Base-by-base conservation (phyloP, 2,888 invertebrate species). In the Geophilus truncorum region DNA sequence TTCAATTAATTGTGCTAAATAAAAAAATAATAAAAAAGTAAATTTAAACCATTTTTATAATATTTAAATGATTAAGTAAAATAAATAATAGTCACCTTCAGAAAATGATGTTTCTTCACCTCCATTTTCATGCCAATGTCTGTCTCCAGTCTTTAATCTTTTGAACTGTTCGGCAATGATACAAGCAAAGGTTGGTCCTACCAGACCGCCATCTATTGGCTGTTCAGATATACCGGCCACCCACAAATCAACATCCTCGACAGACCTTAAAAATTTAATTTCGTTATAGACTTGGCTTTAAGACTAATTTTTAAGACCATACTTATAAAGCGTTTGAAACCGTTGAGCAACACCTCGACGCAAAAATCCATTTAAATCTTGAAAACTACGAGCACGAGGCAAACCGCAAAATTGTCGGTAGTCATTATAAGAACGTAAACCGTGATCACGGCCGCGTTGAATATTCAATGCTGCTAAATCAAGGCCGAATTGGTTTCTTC, bases 1-100 rank as follows among this genome's bases (percentile, higher is more conserved):
- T 87, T 93, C 92, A 75, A 88, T 86, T 78, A 94, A 87, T 88
- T 94, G 93, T 81, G 87, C 92, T 92, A n/a, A n/a, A n/a, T n/a
- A n/a, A n/a, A n/a, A n/a, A n/a, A n/a, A n/a, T n/a, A n/a, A 85
- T 32, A 87, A 87, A 82, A 82, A 75, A 82, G 82, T 77, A 36
- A 70, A 80, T 28, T 78, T 23, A 45, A n/a, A 6, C 25, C n/a
- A 6, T 23, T 2, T 25, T 7, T 25, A 70, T 5, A 25, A 12
- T 7, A 9, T 70, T 12, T 10, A 25, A 10, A 25, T 70, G 1
- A 23, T 1, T 12, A 12, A 0, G 0, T 3, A 25, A 1, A 5
- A 4, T 7, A 2, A 25, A 30, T 9, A n/a, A n/a, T n/a, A n/a
- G n/a, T 79, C 77, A 82, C 82, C 82, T 79, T 79, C 76, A 6